Evolutionary conservation across 2,113 vertebrate species (phyloP).

Genomic region (Cryptotis parvus): DNA sequence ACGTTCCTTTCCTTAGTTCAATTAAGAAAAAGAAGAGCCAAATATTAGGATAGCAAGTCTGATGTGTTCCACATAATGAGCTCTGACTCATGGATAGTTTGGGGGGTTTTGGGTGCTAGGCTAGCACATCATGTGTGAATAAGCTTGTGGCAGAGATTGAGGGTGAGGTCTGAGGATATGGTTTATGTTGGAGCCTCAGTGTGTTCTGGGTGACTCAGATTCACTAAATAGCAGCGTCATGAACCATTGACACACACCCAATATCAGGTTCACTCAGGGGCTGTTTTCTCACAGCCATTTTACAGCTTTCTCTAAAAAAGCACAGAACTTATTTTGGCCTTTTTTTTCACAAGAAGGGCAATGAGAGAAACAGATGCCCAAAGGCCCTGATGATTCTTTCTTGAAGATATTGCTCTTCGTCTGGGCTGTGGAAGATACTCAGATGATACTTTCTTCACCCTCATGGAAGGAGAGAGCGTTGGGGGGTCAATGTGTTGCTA

Average conservation of each 20-base stretch:
- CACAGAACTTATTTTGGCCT: background rate
- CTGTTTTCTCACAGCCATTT: constrained; percentile 51
- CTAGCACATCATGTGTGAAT: constrained; percentile 73
- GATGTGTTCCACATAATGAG: constrained; percentile 29
- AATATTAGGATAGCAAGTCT: constrained; percentile 42
- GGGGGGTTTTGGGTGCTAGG: constrained; percentile 62
- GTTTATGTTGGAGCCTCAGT: constrained; percentile 71
- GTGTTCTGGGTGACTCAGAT: constrained; percentile 70
- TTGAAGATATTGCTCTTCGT: background rate
- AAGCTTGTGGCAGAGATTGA: constrained; percentile 59
- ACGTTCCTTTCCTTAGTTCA: constrained; percentile 29
- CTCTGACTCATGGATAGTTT: constrained; percentile 34
- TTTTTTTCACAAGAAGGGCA: background rate
- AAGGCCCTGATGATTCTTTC: background rate
- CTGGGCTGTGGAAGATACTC: background rate
- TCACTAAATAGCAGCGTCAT: constrained; percentile 56
- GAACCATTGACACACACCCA: constrained; percentile 67
- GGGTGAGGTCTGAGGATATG: constrained; percentile 56
- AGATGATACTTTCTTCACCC: background rate
- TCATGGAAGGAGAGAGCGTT: background rate
- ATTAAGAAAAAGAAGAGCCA: constrained; percentile 51
- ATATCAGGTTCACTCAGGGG: constrained; percentile 54
- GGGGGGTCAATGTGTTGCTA: background rate
- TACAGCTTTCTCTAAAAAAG: constrained; percentile 37
- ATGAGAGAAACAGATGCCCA: background rate